A percentile compares a stretch with the other conserved stretches of the same genome.
Evolutionary conservation across 2,113 vertebrate genomes (phyloP).

Genomic region (Hippocampus mohnikei): DNA sequence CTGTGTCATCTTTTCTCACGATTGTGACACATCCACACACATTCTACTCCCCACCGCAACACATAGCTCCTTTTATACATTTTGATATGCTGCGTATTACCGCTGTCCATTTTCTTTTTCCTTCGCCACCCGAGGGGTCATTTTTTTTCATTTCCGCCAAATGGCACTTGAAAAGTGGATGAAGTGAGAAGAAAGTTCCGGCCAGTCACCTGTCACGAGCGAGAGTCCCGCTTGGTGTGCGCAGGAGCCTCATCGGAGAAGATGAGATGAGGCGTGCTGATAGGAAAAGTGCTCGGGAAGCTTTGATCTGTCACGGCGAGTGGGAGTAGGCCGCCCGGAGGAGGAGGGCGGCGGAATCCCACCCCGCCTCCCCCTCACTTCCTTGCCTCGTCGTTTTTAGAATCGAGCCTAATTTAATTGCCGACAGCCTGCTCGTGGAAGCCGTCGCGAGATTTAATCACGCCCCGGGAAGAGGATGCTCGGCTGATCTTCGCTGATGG

Average conservation of each 20-base stretch:
- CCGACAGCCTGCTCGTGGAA: constrained; percentile 46
- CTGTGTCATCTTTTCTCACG: too few relatives aligned
- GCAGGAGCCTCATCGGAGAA: constrained; percentile 54
- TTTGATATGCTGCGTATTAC: constrained; percentile 13
- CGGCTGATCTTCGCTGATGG: constrained; percentile 57
- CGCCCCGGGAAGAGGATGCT: constrained; percentile 53
- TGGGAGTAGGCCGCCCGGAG: constrained; percentile 18
- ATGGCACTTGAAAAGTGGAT: constrained; percentile 58
- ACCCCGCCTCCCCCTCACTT: not conserved
- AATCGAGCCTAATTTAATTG: constrained; percentile 62
- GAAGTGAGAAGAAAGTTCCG: constrained; percentile 19
- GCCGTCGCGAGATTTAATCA: constrained; percentile 61
- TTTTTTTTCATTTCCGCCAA: constrained; percentile 63
- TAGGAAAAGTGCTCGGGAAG: constrained; percentile 49
- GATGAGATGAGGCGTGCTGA: constrained; percentile 70
- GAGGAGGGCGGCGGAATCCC: constrained; percentile 3
- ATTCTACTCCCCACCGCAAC: too few relatives aligned
- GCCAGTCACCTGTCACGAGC: constrained; percentile 45
- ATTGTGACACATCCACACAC: too few relatives aligned
- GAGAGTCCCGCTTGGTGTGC: constrained; percentile 34
- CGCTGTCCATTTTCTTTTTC: constrained; percentile 16
- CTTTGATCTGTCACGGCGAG: constrained; percentile 57
- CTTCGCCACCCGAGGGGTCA: constrained; percentile 36
- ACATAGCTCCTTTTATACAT: too few relatives aligned
- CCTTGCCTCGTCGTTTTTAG: constrained; percentile 50